Conservation (phyloP, 1,140 invertebrate genomes). For the fruit fly (Drosophila melanogaster) region Release_6_plus_ISO1_MT NT_033779.5:12859501-12860000, state of each 20-base stretch:
- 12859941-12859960: slow-evolving; percentile 37
- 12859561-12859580: slow-evolving; percentile 21
- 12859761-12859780: slow-evolving; percentile 19
- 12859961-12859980: slow-evolving; percentile 22
- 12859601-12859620: slow-evolving; percentile 18
- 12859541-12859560: slow-evolving; percentile 30
- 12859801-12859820: neutral
- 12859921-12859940: slow-evolving; percentile 26
- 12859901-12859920: slow-evolving; percentile 22
- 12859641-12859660: slow-evolving; percentile 31
- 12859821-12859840: slow-evolving; percentile 51
- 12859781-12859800: slow-evolving; percentile 20
- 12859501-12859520: slow-evolving; percentile 49
- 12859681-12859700: slow-evolving; percentile 11
- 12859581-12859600: slow-evolving; percentile 3
- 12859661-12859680: slow-evolving; percentile 71
- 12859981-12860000: slow-evolving; percentile 3
- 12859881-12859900: neutral
- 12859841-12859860: slow-evolving; percentile 56
- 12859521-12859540: slow-evolving; percentile 44
- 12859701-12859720: slow-evolving; percentile 12
- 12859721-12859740: slow-evolving; percentile 53
- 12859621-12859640: slow-evolving; percentile 37
- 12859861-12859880: slow-evolving; percentile 27
- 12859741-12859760: slow-evolving; percentile 10